Base-by-base conservation (phyloP, 2,888 invertebrate species). In the Apotomis betuletana region DNA sequence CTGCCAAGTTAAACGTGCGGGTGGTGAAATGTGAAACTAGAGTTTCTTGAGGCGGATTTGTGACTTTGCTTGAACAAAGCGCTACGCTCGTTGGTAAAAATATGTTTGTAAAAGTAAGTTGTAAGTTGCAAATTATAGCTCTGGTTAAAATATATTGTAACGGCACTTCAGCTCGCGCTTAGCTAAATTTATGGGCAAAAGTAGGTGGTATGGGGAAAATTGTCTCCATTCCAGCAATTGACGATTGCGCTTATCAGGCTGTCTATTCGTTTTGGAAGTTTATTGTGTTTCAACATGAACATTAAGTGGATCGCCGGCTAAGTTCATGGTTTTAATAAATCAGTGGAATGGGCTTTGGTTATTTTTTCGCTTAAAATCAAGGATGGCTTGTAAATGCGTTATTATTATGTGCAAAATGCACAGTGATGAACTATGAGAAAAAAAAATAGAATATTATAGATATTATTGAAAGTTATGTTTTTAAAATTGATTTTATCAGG, bases 131-230 rank as follows among this genome's bases (percentile, higher is more conserved):
- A 72, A 72, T 72, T 72, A 72, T 72, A 54, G 72, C 54, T 63
- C 68, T 63, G 72, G 72, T 72, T 72, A 63, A 72, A 72, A 72
- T 72, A 72, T 72, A 72, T 72, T 72, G 72, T 67, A 72, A 72
- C 38, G 72, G 46, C 63, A 68, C 58, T 63, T 59, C 15, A 72
- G 72, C 72, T 72, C 54, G 68, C 67, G 72, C 72, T 72, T 72
- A 72, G 52, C 51, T 58, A 38, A 72, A 72, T 72, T 72, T 72
- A 72, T 72, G 58, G 36, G 10, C 54, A 54, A 71, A 71, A 71
- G 67, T 70, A 36, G 67, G 46, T 65, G 46, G 68, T 63, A 72
- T 72, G 68, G 67, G 67, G 68, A 63, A 70, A 68, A 71, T 67
- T 67, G 67, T 72, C 72, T 72, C 59, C 59, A 70, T 72, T 68